These are phyloP conservation scores for Naja naja DNA, from an alignment of 2,113 vertebrate genomes.

Conservation along the genomic window DNA sequence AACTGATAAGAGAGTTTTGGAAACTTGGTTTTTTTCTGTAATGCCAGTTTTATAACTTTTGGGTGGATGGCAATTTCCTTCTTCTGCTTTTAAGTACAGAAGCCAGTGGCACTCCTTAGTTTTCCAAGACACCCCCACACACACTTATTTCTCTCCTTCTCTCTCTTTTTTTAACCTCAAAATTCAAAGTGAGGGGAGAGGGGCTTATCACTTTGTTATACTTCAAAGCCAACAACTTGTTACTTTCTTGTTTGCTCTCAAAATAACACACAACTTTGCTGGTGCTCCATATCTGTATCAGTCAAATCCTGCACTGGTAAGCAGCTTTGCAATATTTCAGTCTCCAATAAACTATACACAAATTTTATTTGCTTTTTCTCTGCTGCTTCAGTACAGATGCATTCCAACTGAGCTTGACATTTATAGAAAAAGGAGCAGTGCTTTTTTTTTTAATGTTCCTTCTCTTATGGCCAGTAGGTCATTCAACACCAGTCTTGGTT, in stretches of 20 bases:
- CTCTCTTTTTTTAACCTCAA: background rate
- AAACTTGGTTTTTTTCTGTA: background rate
- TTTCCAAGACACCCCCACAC: accelerated
- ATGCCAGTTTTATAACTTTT: background rate
- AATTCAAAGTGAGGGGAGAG: background rate
- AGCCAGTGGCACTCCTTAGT: background rate
- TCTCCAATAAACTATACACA: slow-evolving; percentile 1
- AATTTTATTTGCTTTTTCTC: background rate
- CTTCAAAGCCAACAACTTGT: background rate
- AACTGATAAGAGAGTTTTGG: background rate
- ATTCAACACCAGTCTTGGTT: background rate
- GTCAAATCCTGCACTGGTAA: background rate
- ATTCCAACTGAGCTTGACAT: slow-evolving; percentile 1
- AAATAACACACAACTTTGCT: background rate
- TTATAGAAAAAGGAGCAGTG: background rate
- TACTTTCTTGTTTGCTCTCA: background rate
- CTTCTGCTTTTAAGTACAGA: background rate
- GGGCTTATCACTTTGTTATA: background rate
- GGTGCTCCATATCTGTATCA: background rate
- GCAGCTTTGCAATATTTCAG: background rate
- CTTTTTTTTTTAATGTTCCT: background rate
- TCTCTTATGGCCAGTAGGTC: background rate
- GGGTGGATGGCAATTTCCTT: background rate
- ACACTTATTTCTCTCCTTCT: background rate
- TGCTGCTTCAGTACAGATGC: background rate